These are phyloP conservation scores for Eustalomyia histrio DNA, from an alignment of 2,888 invertebrate species.

Conservation along the genomic window DNA sequence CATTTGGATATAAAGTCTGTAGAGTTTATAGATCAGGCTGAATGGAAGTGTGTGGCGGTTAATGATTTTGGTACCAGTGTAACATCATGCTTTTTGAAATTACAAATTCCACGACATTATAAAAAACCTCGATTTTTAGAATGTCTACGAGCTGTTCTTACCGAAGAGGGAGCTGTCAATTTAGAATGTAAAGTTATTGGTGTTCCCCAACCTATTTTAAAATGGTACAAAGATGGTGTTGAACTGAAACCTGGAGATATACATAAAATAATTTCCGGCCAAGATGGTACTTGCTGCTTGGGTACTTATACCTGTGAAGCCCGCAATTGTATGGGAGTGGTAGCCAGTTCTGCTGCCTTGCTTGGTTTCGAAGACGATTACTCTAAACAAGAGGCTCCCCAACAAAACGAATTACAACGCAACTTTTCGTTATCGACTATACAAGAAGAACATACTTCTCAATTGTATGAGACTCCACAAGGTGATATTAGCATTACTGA, in stretches of 20 bases:
- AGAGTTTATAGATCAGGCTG: slow-evolving; percentile 92
- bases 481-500: slow-evolving; percentile 89
- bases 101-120: slow-evolving; percentile 92
- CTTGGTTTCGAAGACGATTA: slow-evolving; percentile 90
- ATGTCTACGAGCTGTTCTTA: slow-evolving; percentile 89
- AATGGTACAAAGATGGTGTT: slow-evolving; percentile 95
- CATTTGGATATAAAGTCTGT: slow-evolving; percentile 86
- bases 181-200: slow-evolving; percentile 96
- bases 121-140: slow-evolving; percentile 93
- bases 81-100: slow-evolving; percentile 91
- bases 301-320: slow-evolving; percentile 96
- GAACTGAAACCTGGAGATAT: slow-evolving; percentile 95
- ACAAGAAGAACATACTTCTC: slow-evolving; percentile 93
- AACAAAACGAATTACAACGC: slow-evolving; percentile 81
- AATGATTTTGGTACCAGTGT: slow-evolving; percentile 94
- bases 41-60: slow-evolving; percentile 94
- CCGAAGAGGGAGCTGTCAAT: slow-evolving; percentile 93
- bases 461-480: slow-evolving; percentile 91
- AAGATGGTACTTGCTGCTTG: slow-evolving; percentile 93
- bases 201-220: slow-evolving; percentile 92
- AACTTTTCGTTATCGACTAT: slow-evolving; percentile 94
- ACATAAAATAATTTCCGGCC: slow-evolving; percentile 92
- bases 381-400: slow-evolving; percentile 79
- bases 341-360: slow-evolving; percentile 92
- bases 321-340: slow-evolving; percentile 93